Evolutionary conservation across 2,888 invertebrate genomes (phyloP), one percentile per base, ranked within the genome.

Genomic region (Macrostomum cliftonense): DNA sequence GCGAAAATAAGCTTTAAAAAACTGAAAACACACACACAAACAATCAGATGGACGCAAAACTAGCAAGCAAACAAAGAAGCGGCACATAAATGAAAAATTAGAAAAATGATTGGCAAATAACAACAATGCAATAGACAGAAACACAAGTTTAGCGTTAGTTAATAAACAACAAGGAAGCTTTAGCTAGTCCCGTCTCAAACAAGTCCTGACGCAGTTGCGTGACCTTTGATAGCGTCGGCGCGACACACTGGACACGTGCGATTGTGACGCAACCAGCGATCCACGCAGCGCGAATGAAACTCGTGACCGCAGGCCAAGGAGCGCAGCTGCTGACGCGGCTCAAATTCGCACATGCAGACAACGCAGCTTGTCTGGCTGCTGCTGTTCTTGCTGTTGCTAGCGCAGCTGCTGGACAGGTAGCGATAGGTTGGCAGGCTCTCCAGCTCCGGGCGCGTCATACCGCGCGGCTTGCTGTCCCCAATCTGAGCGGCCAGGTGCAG

Each of bases 281-380:
- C 91, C 63, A 91, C 86, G 71, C 91, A 91, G 71, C 87, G 87
- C 60, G 86, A 82, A 74, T 91, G 91, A 73, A 89, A 91, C 74
- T 89, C 88, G 73, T 91, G 91, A 58, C 83, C 81, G 71, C 91
- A 91, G 12, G 89, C 89, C 70, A 91, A 73, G 60, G 88, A 87
- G 59, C 91, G 80, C 59, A 91, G 75, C 62, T 82, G 76, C 74
- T 89, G 88, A 1, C 85, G 77, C 57, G 82, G 76, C 74, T 91
- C 89, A 73, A 89, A 91, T 73, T 91, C 89, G 72, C 87, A 86
- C 88, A 91, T 88, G 73, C 91, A 91, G 55, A 91, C 84, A 54
- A 91, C 89, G 73, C 91, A 91, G 51, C 84, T 84, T 14, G 82
- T 82, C 75, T 87, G 86, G 11, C 11, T 42, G 12, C 11, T 20